Base-by-base conservation (phyloP, 2,113 vertebrate species). In the Dryoscopus gambensis region DNA sequence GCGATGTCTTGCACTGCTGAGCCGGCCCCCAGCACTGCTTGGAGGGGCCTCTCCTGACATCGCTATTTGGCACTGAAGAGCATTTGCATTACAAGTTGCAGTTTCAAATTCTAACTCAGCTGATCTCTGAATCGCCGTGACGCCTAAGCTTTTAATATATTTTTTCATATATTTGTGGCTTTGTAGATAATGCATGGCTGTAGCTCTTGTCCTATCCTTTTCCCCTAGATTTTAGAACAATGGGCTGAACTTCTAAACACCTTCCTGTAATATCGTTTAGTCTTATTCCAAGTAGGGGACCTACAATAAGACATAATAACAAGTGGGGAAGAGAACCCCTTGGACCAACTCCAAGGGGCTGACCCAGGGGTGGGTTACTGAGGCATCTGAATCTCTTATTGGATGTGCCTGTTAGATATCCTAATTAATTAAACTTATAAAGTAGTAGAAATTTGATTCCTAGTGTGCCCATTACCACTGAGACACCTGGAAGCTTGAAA, bases 401-500 rank as follows among this genome's bases (percentile, higher is more conserved):
- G 53, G 7, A 27, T 68, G 17, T 35, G 35, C 31, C 25, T 31
- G 4, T 57, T 76, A 50, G 21, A 67, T 15, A 42, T 35, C 11
- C 11, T 68, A 44, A 52, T 68, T 67, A 42, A 22, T 44, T 68
- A 31, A 44, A 18, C 7, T 33, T 30, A 12, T 6, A 8, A 31
- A 76, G 22, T 10, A 76, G 21, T 86, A 52, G 37, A 59, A 37
- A 37, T 52, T 76, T 37, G 21, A 42, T 76, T 76, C 14, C 57
- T 4, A 7, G 23, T 35, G 30, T 21, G 16, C 13, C 25, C 13
- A 17, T 42, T 31, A 31, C 35, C 35, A 42, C 21, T 0, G 1
- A 57, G 44, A 22, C 37, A 15, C 25, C 37, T 59, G 44, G 22
- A 44, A 44, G 17, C 62, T 68, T 76, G 37, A 21, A 59, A 44